Evolutionary conservation across 2,888 invertebrate genomes (phyloP).

Genomic region (Linnaemya vulpina): DNA sequence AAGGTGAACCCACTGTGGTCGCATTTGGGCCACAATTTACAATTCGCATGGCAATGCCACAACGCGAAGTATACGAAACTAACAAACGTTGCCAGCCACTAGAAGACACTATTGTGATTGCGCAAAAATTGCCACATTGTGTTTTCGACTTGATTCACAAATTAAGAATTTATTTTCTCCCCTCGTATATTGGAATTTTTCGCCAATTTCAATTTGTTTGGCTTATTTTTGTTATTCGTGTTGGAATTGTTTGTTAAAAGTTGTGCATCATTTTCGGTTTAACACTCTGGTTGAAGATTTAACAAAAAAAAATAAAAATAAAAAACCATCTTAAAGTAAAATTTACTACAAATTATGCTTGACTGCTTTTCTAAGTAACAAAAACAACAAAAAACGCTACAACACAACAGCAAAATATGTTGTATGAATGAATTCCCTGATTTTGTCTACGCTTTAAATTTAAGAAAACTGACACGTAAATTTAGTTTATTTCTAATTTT

Average conservation of each 20-base stretch:
- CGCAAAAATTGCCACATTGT: too few species aligned
- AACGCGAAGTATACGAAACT: too few species aligned
- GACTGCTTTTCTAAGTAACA: constrained; percentile 62
- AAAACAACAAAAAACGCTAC: constrained; percentile 9
- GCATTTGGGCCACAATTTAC: too few species aligned
- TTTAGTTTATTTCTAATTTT: constrained; percentile 28
- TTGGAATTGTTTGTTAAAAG: constrained; percentile 43
- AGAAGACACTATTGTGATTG: too few species aligned
- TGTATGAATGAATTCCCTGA: constrained; percentile 56
- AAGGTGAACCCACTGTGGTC: too few species aligned
- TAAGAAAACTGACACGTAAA: constrained; percentile 36
- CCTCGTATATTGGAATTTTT: not conserved
- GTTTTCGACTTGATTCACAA: not conserved
- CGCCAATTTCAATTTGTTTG: constrained; percentile 22
- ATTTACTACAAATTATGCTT: constrained; percentile 61
- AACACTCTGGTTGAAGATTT: constrained; percentile 56
- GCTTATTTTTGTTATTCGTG: constrained; percentile 33
- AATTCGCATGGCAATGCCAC: too few species aligned
- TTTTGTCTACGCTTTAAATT: constrained; percentile 49
- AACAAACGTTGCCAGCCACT: too few species aligned
- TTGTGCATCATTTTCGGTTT: constrained; percentile 68
- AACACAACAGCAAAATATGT: constrained; percentile 23
- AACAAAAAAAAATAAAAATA: constrained; percentile 6
- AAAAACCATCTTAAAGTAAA: constrained; percentile 15
- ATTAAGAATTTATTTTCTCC: not conserved